Conservation (phyloP, 2,113 vertebrate species). For the Calyptomena viridis region DNA sequence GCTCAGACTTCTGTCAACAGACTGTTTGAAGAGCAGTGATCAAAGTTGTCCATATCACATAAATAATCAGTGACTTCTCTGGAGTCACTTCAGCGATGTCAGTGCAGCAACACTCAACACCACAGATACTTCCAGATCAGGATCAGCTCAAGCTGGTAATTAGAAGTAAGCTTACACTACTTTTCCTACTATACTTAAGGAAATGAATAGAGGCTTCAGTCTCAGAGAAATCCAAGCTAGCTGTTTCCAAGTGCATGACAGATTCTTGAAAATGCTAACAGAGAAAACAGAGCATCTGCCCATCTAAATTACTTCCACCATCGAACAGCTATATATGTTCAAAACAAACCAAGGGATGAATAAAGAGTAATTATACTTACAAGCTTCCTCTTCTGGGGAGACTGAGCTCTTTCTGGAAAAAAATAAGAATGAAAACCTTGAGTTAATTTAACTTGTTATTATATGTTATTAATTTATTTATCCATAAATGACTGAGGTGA, state of each 20-base stretch:
- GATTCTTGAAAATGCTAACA: not conserved
- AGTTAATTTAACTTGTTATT: not conserved
- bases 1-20: not conserved
- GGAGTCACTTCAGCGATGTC: not conserved
- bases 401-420: conserved; percentile 93
- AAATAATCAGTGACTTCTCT: not conserved
- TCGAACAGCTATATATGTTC: not conserved
- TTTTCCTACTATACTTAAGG: not conserved
- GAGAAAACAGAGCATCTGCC: not conserved
- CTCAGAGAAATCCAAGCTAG: not conserved
- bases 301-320: not conserved
- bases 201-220: conserved; percentile 8
- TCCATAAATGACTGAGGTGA: not conserved
- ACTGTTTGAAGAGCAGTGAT: not conserved
- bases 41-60: not conserved
- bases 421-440: not conserved
- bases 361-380: conserved; percentile 81
- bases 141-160: conserved; percentile 8
- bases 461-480: not conserved
- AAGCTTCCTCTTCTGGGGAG: conserved; percentile 98
- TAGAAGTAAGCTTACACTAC: conserved; percentile 44
- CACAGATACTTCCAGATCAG: not conserved
- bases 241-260: not conserved
- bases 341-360: conserved; percentile 1
- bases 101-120: not conserved